A percentile compares a stretch with the other conserved stretches of the same genome.
These are phyloP conservation scores for Chaenodraco wilsoni DNA, from an alignment of 2,797 vertebrate genomes.

Conservation along the genomic window DNA sequence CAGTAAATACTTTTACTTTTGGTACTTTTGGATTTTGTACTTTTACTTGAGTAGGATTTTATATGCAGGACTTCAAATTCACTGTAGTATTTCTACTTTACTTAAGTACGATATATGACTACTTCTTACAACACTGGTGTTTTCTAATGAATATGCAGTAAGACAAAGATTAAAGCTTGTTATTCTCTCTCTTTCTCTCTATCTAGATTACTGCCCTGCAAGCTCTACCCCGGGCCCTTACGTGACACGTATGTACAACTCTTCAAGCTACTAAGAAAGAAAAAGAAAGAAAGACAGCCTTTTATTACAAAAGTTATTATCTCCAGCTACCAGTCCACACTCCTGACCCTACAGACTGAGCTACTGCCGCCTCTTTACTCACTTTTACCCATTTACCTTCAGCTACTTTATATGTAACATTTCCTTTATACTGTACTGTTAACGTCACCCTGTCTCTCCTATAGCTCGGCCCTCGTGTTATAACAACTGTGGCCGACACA, in stretches of 20 bases:
- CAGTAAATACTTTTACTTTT: no score
- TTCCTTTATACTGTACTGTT: not conserved
- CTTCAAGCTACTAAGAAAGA: not conserved
- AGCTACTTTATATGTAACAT: not conserved
- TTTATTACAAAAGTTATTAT: no score
- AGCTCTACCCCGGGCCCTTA: not conserved
- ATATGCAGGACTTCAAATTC: no score
- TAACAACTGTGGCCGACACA: conserved; percentile 26
- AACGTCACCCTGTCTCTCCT: not conserved
- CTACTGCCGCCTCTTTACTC: no score
- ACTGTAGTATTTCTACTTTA: no score
- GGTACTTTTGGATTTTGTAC: no score
- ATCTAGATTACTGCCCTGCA: not conserved
- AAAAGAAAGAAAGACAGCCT: no score
- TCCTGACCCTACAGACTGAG: no score
- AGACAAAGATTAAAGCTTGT: not conserved
- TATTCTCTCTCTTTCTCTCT: not conserved
- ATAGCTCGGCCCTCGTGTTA: conserved; percentile 21
- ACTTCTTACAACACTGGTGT: not conserved
- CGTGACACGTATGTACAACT: not conserved
- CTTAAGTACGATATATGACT: no score
- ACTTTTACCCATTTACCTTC: not conserved
- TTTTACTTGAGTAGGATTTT: no score
- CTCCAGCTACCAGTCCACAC: no score
- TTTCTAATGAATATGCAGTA: not conserved